phyloP scores from a whole-genome alignment of 1,140 invertebrate species.

The Acyrthosiphon pisum region DNA sequence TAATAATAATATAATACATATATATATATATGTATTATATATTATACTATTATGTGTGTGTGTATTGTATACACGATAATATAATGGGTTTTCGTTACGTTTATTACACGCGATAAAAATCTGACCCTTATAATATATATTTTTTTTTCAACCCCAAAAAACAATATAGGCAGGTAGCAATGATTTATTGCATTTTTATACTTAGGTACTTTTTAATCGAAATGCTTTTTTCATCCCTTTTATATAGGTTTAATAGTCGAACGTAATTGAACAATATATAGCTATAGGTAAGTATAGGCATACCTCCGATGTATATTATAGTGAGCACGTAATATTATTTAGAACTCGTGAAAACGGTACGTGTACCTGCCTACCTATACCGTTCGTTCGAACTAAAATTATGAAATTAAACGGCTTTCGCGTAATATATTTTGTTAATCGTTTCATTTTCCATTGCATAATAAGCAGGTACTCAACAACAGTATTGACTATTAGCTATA shows the following conservation, averaged over 20 bases:
- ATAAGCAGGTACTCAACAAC: not conserved
- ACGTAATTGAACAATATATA: not conserved
- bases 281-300: not conserved
- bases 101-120: conserved; percentile 24
- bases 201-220: not conserved
- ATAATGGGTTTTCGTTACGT: not conserved
- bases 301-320: not conserved
- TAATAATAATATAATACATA: not conserved
- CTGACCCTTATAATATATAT: not conserved
- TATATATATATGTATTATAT: not conserved
- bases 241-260: not conserved
- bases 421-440: not conserved
- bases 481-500: not conserved
- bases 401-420: not conserved
- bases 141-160: not conserved
- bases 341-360: not conserved
- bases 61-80: not conserved
- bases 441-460: not conserved
- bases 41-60: not conserved
- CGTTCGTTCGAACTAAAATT: not conserved
- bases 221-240: not conserved
- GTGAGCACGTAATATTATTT: not conserved
- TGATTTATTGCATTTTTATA: conserved; percentile 15
- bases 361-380: no score
- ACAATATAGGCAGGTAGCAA: not conserved